These are phyloP conservation scores for Bibio marci DNA, from an alignment of 2,888 invertebrate species.

Conservation along the genomic window DNA sequence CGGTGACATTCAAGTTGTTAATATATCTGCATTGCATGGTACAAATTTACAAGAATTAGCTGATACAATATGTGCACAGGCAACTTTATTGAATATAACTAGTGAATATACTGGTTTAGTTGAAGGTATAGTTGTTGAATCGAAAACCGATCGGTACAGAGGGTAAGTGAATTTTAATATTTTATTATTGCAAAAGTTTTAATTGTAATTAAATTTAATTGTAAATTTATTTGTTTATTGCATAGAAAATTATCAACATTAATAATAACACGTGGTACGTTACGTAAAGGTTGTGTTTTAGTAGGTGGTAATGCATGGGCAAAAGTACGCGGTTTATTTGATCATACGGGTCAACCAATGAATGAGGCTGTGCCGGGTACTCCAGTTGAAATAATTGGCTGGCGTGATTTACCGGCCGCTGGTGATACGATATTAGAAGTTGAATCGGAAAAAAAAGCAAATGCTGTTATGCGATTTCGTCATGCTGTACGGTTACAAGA, in stretches of 20 bases:
- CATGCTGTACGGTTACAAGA: conserved; percentile 38
- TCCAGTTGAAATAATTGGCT: conserved; percentile 77
- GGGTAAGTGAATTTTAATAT: conserved; percentile 31
- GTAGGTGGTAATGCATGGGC: conserved; percentile 76
- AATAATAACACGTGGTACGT: conserved; percentile 68
- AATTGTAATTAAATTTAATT: neutral
- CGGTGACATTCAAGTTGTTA: conserved; percentile 81
- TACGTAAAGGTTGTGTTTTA: conserved; percentile 57
- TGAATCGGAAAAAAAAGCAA: conserved; percentile 51
- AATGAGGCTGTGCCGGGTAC: conserved; percentile 51
- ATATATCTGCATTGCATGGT: conserved; percentile 78
- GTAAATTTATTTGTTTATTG: conserved; percentile 1
- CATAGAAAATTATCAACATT: conserved; percentile 64
- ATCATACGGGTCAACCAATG: conserved; percentile 53
- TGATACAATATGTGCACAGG: conserved; percentile 68
- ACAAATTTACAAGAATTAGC: conserved; percentile 59
- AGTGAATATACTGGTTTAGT: conserved; percentile 70
- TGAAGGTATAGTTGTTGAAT: conserved; percentile 84
- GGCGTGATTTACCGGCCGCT: conserved; percentile 75
- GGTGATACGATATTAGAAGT: conserved; percentile 82
- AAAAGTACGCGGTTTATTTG: conserved; percentile 63
- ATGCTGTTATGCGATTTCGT: conserved; percentile 48
- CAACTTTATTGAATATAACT: conserved; percentile 73
- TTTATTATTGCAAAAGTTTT: conserved; percentile 1
- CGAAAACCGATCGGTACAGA: conserved; percentile 46